These are phyloP conservation scores for Panagrolaimus sp. DNA, from an alignment of 1,140 invertebrate species.

Conservation along the genomic window DNA sequence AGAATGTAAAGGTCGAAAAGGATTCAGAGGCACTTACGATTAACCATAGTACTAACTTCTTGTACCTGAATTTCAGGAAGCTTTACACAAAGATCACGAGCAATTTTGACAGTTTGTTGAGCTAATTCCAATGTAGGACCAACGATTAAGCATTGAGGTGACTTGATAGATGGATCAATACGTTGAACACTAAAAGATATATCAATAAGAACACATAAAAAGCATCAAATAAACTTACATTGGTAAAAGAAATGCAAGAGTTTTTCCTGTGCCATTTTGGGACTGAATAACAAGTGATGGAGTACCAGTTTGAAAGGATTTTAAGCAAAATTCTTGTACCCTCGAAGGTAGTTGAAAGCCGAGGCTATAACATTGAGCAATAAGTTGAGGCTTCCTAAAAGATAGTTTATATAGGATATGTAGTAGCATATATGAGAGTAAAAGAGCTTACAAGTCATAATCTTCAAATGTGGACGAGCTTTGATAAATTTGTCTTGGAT, in stretches of 20 bases:
- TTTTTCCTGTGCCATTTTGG: conserved; percentile 97
- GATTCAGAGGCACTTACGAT: neutral
- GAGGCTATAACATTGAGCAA: conserved; percentile 66
- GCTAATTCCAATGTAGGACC: conserved; percentile 95
- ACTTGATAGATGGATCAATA: conserved; percentile 71
- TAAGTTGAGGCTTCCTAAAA: conserved; percentile 26
- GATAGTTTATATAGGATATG: no score
- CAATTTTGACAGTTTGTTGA: conserved; percentile 87
- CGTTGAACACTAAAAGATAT: no score
- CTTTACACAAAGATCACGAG: conserved; percentile 80
- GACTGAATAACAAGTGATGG: conserved; percentile 98
- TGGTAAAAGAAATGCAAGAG: conserved; percentile 90
- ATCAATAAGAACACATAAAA: no score
- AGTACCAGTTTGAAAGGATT: conserved; percentile 61
- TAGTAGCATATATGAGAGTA: no score
- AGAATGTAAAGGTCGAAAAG: neutral
- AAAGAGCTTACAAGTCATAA: no score
- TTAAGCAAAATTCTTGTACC: conserved; percentile 85
- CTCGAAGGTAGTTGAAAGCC: conserved; percentile 94
- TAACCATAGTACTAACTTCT: conserved; percentile 63
- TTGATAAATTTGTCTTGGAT: no score
- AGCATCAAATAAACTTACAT: no score
- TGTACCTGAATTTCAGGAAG: conserved; percentile 80
- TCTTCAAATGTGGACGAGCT: no score
- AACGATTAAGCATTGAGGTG: conserved; percentile 80